Evolutionary conservation across 2,797 vertebrate species (phyloP).

Genomic region (Takifugu rubripes): DNA sequence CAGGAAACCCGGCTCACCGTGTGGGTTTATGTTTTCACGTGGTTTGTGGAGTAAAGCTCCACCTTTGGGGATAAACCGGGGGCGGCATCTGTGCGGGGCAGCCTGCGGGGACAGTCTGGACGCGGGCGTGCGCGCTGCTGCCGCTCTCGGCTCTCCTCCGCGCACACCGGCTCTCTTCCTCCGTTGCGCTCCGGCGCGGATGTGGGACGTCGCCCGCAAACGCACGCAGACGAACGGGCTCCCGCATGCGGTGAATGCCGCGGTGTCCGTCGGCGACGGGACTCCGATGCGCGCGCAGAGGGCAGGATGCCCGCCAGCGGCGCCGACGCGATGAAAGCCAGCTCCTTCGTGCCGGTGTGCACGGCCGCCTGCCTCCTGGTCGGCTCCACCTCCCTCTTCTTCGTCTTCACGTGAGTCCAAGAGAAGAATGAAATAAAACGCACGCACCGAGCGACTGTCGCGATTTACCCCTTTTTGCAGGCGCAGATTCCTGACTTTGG

Average conservation of each 20-base stretch:
- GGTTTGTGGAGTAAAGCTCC: slow-evolving; percentile 46
- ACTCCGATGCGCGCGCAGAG: slow-evolving; percentile 76
- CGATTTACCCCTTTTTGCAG: too few species aligned
- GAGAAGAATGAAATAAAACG: slow-evolving; percentile 1
- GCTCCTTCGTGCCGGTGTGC: slow-evolving; percentile 92
- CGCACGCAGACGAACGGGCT: background rate
- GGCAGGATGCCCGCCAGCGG: slow-evolving; percentile 90
- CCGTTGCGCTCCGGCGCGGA: background rate
- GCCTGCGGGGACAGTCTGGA: slow-evolving; percentile 33
- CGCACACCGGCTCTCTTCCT: background rate
- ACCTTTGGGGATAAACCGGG: slow-evolving; percentile 54
- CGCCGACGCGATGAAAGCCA: slow-evolving; percentile 83
- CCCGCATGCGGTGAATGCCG: background rate
- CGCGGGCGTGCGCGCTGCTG: slow-evolving; percentile 23
- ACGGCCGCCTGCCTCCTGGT: slow-evolving; percentile 88
- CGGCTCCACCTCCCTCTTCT: slow-evolving; percentile 91
- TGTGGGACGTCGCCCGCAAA: background rate
- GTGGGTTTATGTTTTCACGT: slow-evolving; percentile 3
- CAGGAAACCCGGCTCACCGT: slow-evolving; percentile 1
- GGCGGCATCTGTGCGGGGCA: slow-evolving; percentile 46
- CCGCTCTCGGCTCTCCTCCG: background rate
- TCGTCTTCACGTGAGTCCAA: slow-evolving; percentile 94
- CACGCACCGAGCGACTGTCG: background rate
- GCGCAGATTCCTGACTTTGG: too few species aligned
- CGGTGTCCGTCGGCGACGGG: slow-evolving; percentile 34